Base-by-base conservation (phyloP, 2,113 vertebrate genomes). In the Chaetura pelagica region DNA sequence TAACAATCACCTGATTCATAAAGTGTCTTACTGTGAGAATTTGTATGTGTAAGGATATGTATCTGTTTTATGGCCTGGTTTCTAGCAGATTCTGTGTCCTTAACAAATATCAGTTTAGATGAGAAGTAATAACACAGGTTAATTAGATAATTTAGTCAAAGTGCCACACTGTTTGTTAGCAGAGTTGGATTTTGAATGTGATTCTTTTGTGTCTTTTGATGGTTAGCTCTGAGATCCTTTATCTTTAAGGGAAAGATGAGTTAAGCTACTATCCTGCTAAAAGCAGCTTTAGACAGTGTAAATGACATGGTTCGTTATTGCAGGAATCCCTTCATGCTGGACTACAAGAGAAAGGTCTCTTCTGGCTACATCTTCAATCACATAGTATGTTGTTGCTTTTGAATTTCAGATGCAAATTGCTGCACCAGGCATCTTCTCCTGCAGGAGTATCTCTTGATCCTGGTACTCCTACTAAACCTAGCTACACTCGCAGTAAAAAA, bases 371-470 rank as follows among this genome's bases (percentile, higher is more conserved):
- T 76, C 51, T 34, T 84, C 72, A 87, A 68, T 91, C 89, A 76
- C 48, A 1, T 42, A 18, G 12, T 64, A 1, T 71, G 9, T 95
- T 85, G 16, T 59, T 96, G 58, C 35, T 89, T 46, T 97, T 95
- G 66, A 89, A 94, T 97, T 97, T 80, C 87, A 99, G 99, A 94
- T 98, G 98, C 85, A 99, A 99, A 96, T 96, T 99, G 84, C 97
- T 98, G 94, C 98, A 99, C 96, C 98, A 98, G 87, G 95, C 97
- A 0, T 90, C 97, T 91, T 95, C 98, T 82, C 98, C 98, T 40
- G 44, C 98, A 84, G 98, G 98, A 30, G 77, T 97, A 3, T 95
- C 94, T 75, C 97, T 97, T 75, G 98, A 98, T 79, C 96, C 95
- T 59, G 97, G 97, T 48, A 98, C 97, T 46, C 98, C 98, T 4